Conservation (phyloP, 2,888 invertebrate species). For the Gymnosoma rotundatum region DNA sequence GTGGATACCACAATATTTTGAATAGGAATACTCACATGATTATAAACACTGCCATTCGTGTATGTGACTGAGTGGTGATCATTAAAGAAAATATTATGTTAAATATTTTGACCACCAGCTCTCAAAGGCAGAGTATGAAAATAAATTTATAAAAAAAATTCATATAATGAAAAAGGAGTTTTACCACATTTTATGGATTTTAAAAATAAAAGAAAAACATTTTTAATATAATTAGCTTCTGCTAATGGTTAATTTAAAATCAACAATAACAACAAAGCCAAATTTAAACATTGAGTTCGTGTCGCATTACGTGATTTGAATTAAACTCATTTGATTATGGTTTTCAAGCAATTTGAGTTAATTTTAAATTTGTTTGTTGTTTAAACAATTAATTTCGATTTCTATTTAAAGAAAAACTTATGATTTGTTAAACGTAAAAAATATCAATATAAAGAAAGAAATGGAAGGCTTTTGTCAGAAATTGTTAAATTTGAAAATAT, state of each 20-base stretch:
- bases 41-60: neutral
- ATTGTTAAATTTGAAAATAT: slow-evolving; percentile 7
- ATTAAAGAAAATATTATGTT: slow-evolving; percentile 65
- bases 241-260: neutral
- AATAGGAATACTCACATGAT: slow-evolving; percentile 10
- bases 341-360: slow-evolving; percentile 24
- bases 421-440: slow-evolving; percentile 50
- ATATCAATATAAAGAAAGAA: neutral
- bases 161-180: slow-evolving; percentile 51
- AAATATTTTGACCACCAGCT: slow-evolving; percentile 64
- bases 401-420: slow-evolving; percentile 44
- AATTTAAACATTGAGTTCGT: slow-evolving; percentile 40
- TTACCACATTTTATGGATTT: slow-evolving; percentile 26
- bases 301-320: slow-evolving; percentile 63
- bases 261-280: slow-evolving; percentile 15
- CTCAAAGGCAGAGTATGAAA: slow-evolving; percentile 11
- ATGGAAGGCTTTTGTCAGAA: slow-evolving; percentile 27
- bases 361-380: neutral
- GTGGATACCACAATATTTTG: slow-evolving; percentile 10
- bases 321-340: slow-evolving; percentile 41
- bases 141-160: slow-evolving; percentile 7
- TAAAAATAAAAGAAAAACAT: slow-evolving; percentile 21
- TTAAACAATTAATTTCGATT: slow-evolving; percentile 44
- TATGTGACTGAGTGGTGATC: slow-evolving; percentile 32
- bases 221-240: slow-evolving; percentile 21